Evolutionary conservation across 2,113 vertebrate species (phyloP), one percentile per base, ranked within the genome.

Genomic region (Eretmochelys imbricata): DNA sequence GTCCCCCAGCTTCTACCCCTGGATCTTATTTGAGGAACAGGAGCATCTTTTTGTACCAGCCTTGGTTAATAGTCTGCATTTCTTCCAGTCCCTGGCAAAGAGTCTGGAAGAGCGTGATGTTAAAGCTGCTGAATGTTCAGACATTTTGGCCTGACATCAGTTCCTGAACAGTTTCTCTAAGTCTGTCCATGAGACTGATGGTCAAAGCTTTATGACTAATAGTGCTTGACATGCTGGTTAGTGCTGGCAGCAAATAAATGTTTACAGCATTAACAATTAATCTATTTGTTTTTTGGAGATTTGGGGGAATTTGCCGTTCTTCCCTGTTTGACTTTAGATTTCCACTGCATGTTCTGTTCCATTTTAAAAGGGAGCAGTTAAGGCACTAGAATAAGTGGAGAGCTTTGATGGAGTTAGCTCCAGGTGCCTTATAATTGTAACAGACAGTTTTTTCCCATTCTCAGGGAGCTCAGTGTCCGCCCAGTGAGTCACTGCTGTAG

Each of bases 361-460:
- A 94, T 42, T 94, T 97, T 24, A 95, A 78, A 82, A 91, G 31
- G 59, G 25, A 95, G 35, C 79, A 85, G 80, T 78, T 94, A 93
- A 90, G 42, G 16, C 90, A 53, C 22, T 84, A 84, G 49, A 93
- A 91, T 87, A 87, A 94, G 49, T 96, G 81, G 95, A 59, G 89
- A 84, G 82, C 49, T 95, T 96, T 78, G 57, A 93, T 89, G 90
- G 79, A 87, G 89, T 97, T 89, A 57, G 19, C 91, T 29, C 95
- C 84, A 84, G 91, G 84, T 88, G 35, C 93, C 89, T 10, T 95
- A 80, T 93, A 96, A 96, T 96, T 92, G 94, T 95, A 97, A 96
- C 96, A 95, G 92, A 95, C 35, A 93, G 82, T 95, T 96, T 78
- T 97, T 97, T 95, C 89, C 94, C 91, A 76, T 97, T 97, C 86